phyloP scores from a whole-genome alignment of 2,113 vertebrate species.

The Cyprinodon brontotheroides region DNA sequence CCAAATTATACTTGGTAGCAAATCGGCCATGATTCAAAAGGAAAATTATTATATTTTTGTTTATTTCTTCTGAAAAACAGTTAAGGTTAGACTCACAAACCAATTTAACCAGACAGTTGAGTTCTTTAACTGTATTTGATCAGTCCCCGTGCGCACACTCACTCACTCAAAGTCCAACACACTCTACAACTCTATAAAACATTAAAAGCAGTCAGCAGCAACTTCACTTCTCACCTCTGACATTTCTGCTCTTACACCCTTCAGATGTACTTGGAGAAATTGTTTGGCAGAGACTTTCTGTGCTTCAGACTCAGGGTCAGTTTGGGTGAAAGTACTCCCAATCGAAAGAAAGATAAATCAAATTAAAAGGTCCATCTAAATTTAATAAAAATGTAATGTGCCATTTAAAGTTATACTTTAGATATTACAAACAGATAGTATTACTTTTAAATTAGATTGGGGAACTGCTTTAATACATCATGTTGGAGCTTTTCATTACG shows the following conservation, averaged over 20 bases:
- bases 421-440: background rate
- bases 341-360: background rate
- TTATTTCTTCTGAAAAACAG: too few relatives aligned
- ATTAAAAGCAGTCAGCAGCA: slow-evolving; percentile 43
- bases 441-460: background rate
- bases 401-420: background rate
- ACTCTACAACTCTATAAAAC: slow-evolving; percentile 29
- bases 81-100: too few relatives aligned
- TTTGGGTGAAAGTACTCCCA: background rate
- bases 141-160: background rate
- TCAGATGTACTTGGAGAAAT: slow-evolving; percentile 18
- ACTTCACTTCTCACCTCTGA: slow-evolving; percentile 15
- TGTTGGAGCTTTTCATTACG: too few relatives aligned
- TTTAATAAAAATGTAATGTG: background rate
- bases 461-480: background rate
- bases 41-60: too few relatives aligned
- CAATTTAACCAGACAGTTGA: too few relatives aligned
- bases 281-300: background rate
- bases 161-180: background rate
- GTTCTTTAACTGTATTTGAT: too few relatives aligned
- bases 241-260: slow-evolving; percentile 10
- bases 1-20: too few relatives aligned
- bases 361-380: background rate
- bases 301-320: background rate
- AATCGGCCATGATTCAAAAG: too few relatives aligned